These are phyloP conservation scores for Microhierax caerulescens DNA, from an alignment of 2,797 vertebrate species.

Conservation along the genomic window DNA sequence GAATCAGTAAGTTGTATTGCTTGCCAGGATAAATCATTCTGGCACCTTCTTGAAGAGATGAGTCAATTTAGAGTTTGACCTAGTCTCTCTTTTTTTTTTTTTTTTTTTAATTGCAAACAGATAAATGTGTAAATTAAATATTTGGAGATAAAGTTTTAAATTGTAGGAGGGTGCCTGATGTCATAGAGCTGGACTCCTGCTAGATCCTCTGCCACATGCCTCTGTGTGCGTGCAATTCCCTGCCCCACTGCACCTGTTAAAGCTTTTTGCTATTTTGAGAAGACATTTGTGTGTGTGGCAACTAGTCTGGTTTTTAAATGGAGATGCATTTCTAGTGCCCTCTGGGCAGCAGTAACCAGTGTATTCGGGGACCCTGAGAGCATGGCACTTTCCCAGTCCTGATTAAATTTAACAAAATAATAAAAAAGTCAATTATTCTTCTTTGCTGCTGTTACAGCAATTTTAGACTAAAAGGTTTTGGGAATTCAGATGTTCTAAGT, in stretches of 20 bases:
- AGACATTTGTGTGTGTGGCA: neutral
- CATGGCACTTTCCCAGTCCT: neutral
- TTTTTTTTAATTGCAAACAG: neutral
- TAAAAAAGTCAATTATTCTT: neutral
- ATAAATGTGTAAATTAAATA: neutral
- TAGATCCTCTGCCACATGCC: neutral
- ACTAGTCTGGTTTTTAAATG: neutral
- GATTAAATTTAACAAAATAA: neutral
- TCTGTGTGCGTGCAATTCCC: neutral
- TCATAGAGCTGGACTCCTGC: neutral
- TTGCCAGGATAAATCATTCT: neutral
- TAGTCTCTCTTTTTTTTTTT: neutral
- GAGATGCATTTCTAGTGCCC: neutral
- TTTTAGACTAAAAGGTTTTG: neutral
- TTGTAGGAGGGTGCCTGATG: neutral
- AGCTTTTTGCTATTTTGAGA: conserved; percentile 27
- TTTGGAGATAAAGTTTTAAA: neutral
- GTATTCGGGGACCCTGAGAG: neutral
- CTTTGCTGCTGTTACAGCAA: neutral
- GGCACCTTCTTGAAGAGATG: neutral
- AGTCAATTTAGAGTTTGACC: neutral
- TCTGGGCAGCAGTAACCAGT: neutral
- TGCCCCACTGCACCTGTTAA: conserved; percentile 26
- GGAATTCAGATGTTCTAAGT: neutral
- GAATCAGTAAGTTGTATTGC: neutral